Conservation (phyloP, 2,797 vertebrate genomes). For the Artibeus lituratus region DNA sequence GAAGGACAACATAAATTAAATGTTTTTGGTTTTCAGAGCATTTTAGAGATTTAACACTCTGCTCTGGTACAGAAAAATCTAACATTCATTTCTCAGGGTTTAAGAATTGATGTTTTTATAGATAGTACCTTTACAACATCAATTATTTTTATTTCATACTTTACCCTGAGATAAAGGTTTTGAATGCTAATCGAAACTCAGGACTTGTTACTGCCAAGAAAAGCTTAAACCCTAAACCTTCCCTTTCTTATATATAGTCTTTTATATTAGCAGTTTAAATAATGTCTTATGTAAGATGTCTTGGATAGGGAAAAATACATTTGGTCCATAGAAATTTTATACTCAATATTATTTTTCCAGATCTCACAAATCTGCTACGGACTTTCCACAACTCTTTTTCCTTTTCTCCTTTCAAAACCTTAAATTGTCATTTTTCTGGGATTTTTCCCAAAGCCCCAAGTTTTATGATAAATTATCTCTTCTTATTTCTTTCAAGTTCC, state of each 20-base stretch:
- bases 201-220: background rate
- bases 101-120: background rate
- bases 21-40: constrained; percentile 21
- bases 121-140: background rate
- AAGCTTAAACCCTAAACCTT: background rate
- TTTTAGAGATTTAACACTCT: background rate
- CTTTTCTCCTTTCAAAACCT: constrained; percentile 21
- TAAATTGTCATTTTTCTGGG: background rate
- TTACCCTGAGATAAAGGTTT: background rate
- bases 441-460: background rate
- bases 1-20: background rate
- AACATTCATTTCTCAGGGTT: background rate
- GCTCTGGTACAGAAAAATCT: background rate
- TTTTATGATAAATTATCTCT: constrained; percentile 19
- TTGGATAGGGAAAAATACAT: background rate
- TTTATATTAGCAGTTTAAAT: background rate
- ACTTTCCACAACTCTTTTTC: background rate
- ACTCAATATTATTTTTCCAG: constrained; percentile 19
- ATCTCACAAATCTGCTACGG: constrained; percentile 8
- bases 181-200: constrained; percentile 10
- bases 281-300: background rate
- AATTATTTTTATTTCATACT: constrained; percentile 46
- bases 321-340: background rate
- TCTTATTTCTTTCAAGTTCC: background rate
- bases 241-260: background rate